These are phyloP conservation scores for Crotophaga sulcirostris DNA, from an alignment of 2,113 vertebrate genomes.

Conservation along the genomic window DNA sequence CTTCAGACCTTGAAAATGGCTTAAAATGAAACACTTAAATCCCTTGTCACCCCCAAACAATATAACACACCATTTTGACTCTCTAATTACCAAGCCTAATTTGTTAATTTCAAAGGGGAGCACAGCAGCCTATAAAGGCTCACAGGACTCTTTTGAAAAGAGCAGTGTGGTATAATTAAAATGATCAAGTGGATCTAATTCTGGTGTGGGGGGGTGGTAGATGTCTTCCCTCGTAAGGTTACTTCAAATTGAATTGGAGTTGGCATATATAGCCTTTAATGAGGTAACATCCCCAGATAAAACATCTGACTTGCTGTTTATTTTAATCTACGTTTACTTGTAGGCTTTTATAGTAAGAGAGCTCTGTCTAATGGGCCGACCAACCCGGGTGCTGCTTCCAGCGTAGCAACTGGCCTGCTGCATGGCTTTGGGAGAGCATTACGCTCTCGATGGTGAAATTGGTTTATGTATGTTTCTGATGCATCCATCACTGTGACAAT, in stretches of 20 bases:
- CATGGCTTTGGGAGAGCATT: not conserved
- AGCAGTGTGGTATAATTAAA: conserved; percentile 62
- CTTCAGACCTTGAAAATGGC: conserved; percentile 34
- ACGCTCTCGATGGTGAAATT: not conserved
- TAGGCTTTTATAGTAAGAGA: conserved; percentile 49
- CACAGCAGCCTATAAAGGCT: conserved; percentile 57
- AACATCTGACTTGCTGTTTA: conserved; percentile 69
- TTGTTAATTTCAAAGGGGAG: conserved; percentile 68
- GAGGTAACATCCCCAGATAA: conserved; percentile 65
- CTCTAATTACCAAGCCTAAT: conserved; percentile 66
- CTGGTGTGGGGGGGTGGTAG: not conserved
- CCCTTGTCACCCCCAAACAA: conserved; percentile 55
- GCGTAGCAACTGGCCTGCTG: not conserved
- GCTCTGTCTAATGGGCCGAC: conserved; percentile 31
- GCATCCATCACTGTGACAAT: conserved; percentile 38
- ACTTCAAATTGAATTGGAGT: conserved; percentile 67
- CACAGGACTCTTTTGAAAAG: conserved; percentile 50
- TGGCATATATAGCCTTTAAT: conserved; percentile 67
- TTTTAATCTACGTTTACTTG: conserved; percentile 61
- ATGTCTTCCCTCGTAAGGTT: conserved; percentile 40
- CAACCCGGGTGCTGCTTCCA: conserved; percentile 2
- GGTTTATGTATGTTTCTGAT: conserved; percentile 31
- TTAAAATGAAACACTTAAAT: conserved; percentile 51
- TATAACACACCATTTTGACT: conserved; percentile 57
- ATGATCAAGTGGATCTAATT: conserved; percentile 72